Conservation (phyloP, 2,797 vertebrate species). For the Denticeps clupeoides region DNA sequence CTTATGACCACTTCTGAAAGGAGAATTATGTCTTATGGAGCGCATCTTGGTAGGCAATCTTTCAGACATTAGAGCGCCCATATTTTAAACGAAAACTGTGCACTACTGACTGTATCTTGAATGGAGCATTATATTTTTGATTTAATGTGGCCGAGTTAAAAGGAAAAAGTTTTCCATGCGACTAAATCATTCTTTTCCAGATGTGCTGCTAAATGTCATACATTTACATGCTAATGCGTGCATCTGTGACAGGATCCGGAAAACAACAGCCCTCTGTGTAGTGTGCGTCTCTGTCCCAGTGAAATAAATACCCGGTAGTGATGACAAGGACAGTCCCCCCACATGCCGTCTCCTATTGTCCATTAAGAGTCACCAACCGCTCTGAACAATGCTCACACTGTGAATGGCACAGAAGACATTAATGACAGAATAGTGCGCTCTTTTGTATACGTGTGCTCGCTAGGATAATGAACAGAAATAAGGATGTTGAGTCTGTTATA, state of each 20-base stretch:
- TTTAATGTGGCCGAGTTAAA: too few relatives aligned
- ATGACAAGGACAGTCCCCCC: constrained; percentile 41
- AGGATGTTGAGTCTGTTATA: constrained; percentile 36
- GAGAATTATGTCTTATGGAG: too few relatives aligned
- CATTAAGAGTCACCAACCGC: constrained; percentile 45
- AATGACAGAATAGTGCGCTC: background rate
- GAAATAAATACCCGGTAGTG: constrained; percentile 41
- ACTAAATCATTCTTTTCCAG: too few relatives aligned
- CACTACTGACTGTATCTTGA: too few relatives aligned
- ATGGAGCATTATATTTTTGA: too few relatives aligned
- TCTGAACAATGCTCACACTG: constrained; percentile 47
- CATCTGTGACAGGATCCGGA: background rate
- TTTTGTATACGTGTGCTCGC: background rate
- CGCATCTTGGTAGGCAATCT: too few relatives aligned
- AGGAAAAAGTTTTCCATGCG: too few relatives aligned
- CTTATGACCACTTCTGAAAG: too few relatives aligned
- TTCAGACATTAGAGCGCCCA: too few relatives aligned
- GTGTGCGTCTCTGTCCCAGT: constrained; percentile 1
- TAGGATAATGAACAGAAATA: constrained; percentile 24
- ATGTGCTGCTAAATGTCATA: background rate
- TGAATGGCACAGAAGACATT: constrained; percentile 27
- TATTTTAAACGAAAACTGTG: too few relatives aligned
- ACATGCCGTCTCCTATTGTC: constrained; percentile 38
- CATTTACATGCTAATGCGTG: background rate
- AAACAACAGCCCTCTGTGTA: constrained; percentile 10